phyloP scores from a whole-genome alignment of 2,888 invertebrate species.

The Drosophila hawaiiensis region DNA sequence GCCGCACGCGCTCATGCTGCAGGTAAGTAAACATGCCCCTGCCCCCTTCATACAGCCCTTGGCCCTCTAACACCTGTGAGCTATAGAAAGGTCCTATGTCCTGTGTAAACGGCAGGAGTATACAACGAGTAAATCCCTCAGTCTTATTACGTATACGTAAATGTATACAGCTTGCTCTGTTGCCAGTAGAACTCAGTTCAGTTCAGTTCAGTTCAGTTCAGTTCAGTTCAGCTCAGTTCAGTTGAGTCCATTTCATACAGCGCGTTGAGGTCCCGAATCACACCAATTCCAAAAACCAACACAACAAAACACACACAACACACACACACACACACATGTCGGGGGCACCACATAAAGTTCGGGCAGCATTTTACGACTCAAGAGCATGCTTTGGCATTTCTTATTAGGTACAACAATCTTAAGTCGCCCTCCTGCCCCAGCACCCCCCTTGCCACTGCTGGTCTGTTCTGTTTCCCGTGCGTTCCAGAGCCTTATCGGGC shows the following conservation, averaged over 20 bases:
- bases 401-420: slow-evolving; percentile 70
- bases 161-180: slow-evolving; percentile 23
- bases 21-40: slow-evolving; percentile 87
- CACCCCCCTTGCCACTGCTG: neutral
- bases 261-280: slow-evolving; percentile 13
- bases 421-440: neutral
- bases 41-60: neutral
- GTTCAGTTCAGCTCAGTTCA: slow-evolving; percentile 26
- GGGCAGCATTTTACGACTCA: slow-evolving; percentile 74
- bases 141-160: slow-evolving; percentile 28
- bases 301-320: slow-evolving; percentile 10
- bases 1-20: slow-evolving; percentile 99
- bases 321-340: slow-evolving; percentile 17
- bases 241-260: slow-evolving; percentile 28
- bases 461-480: slow-evolving; percentile 6
- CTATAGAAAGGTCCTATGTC: neutral
- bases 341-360: slow-evolving; percentile 68
- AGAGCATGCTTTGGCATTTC: slow-evolving; percentile 77
- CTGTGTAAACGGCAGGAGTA: slow-evolving; percentile 19
- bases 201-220: slow-evolving; percentile 26
- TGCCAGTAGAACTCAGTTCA: slow-evolving; percentile 28
- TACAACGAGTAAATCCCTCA: slow-evolving; percentile 18
- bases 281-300: slow-evolving; percentile 24
- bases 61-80: neutral
- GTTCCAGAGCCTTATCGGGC: slow-evolving; percentile 42